Evolutionary conservation across 2,797 vertebrate species (phyloP).

Genomic region (Sylvia borin): DNA sequence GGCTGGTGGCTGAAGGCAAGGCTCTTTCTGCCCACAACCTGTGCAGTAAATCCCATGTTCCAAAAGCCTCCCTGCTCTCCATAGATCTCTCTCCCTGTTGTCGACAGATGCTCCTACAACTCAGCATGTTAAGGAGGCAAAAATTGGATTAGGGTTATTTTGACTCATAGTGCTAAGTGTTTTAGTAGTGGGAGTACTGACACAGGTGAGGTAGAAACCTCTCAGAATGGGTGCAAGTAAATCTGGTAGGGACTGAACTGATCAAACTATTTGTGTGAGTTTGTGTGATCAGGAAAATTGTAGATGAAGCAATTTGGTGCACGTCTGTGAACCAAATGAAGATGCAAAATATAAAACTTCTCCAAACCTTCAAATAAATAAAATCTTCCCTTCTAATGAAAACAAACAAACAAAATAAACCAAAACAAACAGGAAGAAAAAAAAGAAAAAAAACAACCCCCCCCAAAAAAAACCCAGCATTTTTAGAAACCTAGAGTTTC

Average conservation of each 20-base stretch:
- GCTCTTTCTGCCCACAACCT: no score
- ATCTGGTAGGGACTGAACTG: background rate
- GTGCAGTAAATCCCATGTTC: no score
- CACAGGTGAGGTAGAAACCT: background rate
- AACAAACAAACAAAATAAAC: background rate
- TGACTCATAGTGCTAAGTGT: accelerated
- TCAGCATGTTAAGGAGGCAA: background rate
- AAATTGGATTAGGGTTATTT: background rate
- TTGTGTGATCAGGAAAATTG: background rate
- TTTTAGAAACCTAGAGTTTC: background rate
- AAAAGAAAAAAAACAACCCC: no score
- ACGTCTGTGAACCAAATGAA: background rate
- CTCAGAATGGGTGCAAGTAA: background rate
- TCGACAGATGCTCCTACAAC: no score
- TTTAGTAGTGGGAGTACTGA: background rate
- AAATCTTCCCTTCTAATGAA: background rate
- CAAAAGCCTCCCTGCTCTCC: no score
- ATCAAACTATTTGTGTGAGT: background rate
- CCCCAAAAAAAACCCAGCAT: accelerated
- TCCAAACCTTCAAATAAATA: background rate
- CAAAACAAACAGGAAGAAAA: background rate
- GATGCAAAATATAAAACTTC: background rate
- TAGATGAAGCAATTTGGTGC: background rate
- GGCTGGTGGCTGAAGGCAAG: no score
- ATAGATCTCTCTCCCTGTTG: no score